phyloP scores from a whole-genome alignment of 23 tunicate species.

The Halocynthia roretzi region DNA sequence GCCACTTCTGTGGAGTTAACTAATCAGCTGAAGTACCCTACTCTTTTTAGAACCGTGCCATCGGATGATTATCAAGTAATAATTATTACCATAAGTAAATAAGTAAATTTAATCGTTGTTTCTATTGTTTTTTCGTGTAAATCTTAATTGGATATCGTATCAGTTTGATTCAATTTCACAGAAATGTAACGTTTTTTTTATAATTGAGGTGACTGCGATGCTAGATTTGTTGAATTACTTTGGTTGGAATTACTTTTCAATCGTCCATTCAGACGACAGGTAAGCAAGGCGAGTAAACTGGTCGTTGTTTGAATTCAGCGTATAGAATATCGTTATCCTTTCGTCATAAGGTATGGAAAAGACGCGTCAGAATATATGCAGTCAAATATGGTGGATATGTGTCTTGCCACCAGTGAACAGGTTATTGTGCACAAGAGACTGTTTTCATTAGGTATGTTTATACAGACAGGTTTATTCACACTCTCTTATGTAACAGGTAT shows the following conservation, averaged over 20 bases:
- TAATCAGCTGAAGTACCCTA: conserved; percentile 10
- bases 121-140: too few species aligned
- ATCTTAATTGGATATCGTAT: too few species aligned
- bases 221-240: conserved; percentile 18
- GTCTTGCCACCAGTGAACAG: conserved; percentile 21
- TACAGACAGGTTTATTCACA: too few species aligned
- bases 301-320: background rate
- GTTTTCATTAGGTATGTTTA: background rate
- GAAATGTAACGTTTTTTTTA: background rate
- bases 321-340: too few species aligned
- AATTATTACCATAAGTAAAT: too few species aligned
- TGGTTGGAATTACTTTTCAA: conserved; percentile 33
- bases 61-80: conserved; percentile 27
- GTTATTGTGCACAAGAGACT: background rate
- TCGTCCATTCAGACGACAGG: conserved; percentile 32
- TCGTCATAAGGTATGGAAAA: conserved; percentile 19
- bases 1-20: conserved; percentile 31
- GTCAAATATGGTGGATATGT: conserved; percentile 23
- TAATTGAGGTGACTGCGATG: conserved; percentile 25
- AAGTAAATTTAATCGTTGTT: too few species aligned
- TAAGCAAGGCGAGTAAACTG: background rate
- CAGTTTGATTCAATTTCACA: background rate
- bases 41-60: conserved; percentile 26
- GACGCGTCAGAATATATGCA: conserved; percentile 33
- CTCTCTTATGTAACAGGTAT: background rate